Conservation (phyloP, 1,140 invertebrate species). For the Drosophila leontia region DNA sequence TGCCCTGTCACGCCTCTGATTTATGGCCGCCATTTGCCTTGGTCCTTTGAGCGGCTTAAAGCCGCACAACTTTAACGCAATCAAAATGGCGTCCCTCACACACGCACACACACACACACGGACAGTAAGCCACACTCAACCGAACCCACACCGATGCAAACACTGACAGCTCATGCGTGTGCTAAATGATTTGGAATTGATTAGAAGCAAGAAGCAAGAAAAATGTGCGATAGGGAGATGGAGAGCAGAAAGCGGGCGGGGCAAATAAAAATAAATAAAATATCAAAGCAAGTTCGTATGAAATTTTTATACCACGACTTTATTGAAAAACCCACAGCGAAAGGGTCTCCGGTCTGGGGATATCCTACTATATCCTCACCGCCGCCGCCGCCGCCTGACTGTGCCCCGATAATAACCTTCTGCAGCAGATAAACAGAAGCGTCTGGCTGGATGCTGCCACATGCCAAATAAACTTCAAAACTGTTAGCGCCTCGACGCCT, state of each 20-base stretch:
- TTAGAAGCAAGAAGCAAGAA: conserved; percentile 62
- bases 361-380: conserved; percentile 5
- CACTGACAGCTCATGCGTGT: conserved; percentile 76
- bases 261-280: conserved; percentile 82
- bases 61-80: conserved; percentile 68
- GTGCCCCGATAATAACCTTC: conserved; percentile 63
- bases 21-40: conserved; percentile 63
- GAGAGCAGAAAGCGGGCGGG: not conserved
- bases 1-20: conserved; percentile 79
- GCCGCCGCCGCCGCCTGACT: conserved; percentile 37
- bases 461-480: conserved; percentile 81
- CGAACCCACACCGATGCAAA: conserved; percentile 3
- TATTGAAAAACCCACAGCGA: conserved; percentile 57
- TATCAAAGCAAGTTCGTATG: conserved; percentile 75
- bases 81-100: conserved; percentile 55
- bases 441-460: conserved; percentile 24
- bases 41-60: conserved; percentile 60
- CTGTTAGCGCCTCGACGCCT: conserved; percentile 77
- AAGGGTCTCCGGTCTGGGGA: conserved; percentile 24
- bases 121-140: not conserved
- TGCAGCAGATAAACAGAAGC: conserved; percentile 67
- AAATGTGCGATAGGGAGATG: conserved; percentile 12
- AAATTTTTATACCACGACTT: conserved; percentile 74
- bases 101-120: not conserved
- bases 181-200: conserved; percentile 82